Evolutionary conservation across 37 sponge, comb jelly and placozoan species (phyloP).

Genomic region (Eunapius fragilis): DNA sequence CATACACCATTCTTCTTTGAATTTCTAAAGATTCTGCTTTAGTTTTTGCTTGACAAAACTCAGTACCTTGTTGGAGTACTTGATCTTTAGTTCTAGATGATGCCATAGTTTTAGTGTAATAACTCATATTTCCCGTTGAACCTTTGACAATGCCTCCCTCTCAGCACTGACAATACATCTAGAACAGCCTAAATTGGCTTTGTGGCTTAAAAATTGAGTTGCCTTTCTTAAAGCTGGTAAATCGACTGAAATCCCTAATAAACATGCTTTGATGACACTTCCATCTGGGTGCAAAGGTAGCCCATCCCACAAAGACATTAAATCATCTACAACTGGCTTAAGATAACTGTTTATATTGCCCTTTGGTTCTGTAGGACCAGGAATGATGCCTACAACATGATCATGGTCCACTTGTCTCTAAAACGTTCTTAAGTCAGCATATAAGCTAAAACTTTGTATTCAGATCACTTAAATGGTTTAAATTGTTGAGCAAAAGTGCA

Average conservation of each 20-base stretch:
- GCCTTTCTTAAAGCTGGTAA: too few species aligned
- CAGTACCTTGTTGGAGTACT: too few species aligned
- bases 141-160: too few species aligned
- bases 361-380: not conserved
- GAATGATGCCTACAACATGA: not conserved
- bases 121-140: too few species aligned
- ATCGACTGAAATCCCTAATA: not conserved
- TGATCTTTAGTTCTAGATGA: too few species aligned
- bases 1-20: not conserved
- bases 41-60: too few species aligned
- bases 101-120: too few species aligned
- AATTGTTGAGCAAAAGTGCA: not conserved
- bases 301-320: not conserved
- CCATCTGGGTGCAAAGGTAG: not conserved
- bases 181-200: too few species aligned
- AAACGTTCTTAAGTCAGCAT: not conserved
- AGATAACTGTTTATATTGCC: not conserved
- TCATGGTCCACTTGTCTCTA: constrained; percentile 1
- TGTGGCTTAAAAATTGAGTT: too few species aligned
- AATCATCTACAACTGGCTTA: not conserved
- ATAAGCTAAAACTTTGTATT: not conserved
- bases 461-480: not conserved
- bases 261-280: too few species aligned
- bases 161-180: too few species aligned
- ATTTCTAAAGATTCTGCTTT: too few species aligned